Percentiles rank a stretch among this genome's conserved stretches.
Evolutionary conservation across 1,140 invertebrate species (phyloP).

Genomic region (Tenebrio molitor): DNA sequence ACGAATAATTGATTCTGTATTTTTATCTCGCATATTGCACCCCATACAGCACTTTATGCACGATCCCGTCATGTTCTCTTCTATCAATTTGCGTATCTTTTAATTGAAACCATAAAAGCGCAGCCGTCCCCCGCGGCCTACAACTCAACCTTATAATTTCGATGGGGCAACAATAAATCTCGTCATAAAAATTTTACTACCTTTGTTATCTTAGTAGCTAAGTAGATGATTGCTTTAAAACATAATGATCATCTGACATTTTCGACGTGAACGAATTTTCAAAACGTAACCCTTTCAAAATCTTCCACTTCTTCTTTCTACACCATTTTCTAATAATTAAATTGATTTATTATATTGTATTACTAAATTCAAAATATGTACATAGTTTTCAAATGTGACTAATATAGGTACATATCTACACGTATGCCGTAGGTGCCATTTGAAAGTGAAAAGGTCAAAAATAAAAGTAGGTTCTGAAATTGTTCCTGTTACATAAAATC

Average conservation of each 20-base stretch:
- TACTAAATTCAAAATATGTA: too few relatives aligned
- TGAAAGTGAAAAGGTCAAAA: too few relatives aligned
- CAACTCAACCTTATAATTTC: slow-evolving; percentile 36
- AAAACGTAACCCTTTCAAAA: too few relatives aligned
- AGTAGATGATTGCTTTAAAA: slow-evolving; percentile 22
- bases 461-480: too few relatives aligned
- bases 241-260: not conserved
- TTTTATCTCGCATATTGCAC: slow-evolving; percentile 49
- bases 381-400: too few relatives aligned
- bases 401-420: too few relatives aligned
- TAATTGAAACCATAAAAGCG: slow-evolving; percentile 52
- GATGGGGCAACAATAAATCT: slow-evolving; percentile 31
- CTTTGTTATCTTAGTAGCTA: slow-evolving; percentile 14
- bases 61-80: slow-evolving; percentile 46
- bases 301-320: not conserved
- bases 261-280: too few relatives aligned
- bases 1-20: slow-evolving; percentile 42
- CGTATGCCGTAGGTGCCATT: too few relatives aligned
- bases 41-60: slow-evolving; percentile 51
- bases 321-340: too few relatives aligned
- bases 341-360: too few relatives aligned
- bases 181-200: slow-evolving; percentile 41
- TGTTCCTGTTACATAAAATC: too few relatives aligned
- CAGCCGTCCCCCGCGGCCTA: slow-evolving; percentile 20
- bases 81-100: slow-evolving; percentile 53